Percentiles rank a stretch among this genome's conserved stretches.
Evolutionary conservation across 2,797 vertebrate species (phyloP).

Genomic region (Acridotheres tristis): DNA sequence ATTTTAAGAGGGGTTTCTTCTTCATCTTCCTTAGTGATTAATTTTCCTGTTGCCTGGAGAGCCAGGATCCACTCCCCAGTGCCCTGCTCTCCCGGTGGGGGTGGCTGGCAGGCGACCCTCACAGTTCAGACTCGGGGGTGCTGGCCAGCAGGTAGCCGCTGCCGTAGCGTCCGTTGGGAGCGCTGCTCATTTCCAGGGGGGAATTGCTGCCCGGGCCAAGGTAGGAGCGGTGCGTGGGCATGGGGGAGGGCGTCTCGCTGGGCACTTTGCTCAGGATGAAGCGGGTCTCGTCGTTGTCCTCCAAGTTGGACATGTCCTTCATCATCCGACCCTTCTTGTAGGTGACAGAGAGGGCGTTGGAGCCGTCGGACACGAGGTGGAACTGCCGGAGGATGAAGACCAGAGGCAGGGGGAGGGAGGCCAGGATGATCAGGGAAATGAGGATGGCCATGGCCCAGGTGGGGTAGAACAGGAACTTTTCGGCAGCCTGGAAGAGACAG

Average conservation of each 20-base stretch:
- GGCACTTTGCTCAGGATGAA: conserved; percentile 96
- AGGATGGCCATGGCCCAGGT: conserved; percentile 92
- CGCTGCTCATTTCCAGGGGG: conserved; percentile 86
- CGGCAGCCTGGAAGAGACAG: conserved; percentile 80
- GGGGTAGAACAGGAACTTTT: conserved; percentile 90
- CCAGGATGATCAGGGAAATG: conserved; percentile 86
- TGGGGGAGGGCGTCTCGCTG: conserved; percentile 91
- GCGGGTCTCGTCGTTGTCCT: conserved; percentile 94
- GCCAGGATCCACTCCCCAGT: conserved; percentile 43
- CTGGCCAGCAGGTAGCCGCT: conserved; percentile 89
- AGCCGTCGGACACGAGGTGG: conserved; percentile 91
- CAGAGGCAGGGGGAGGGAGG: conserved; percentile 90
- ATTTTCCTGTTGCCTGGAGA: conserved; percentile 34
- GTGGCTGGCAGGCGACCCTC: conserved; percentile 46
- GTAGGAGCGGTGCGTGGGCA: conserved; percentile 92
- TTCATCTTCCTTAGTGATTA: not conserved
- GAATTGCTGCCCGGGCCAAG: conserved; percentile 90
- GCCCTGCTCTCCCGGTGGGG: conserved; percentile 23
- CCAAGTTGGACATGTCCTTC: conserved; percentile 97
- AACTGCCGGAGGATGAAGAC: conserved; percentile 90
- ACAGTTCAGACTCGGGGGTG: conserved; percentile 90
- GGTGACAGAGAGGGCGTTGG: conserved; percentile 95
- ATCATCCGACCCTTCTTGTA: conserved; percentile 96
- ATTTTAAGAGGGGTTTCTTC: conserved; percentile 44
- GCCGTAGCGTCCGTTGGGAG: conserved; percentile 92